Conservation (phyloP, 2,113 vertebrate genomes). For the Equus przewalskii region DNA sequence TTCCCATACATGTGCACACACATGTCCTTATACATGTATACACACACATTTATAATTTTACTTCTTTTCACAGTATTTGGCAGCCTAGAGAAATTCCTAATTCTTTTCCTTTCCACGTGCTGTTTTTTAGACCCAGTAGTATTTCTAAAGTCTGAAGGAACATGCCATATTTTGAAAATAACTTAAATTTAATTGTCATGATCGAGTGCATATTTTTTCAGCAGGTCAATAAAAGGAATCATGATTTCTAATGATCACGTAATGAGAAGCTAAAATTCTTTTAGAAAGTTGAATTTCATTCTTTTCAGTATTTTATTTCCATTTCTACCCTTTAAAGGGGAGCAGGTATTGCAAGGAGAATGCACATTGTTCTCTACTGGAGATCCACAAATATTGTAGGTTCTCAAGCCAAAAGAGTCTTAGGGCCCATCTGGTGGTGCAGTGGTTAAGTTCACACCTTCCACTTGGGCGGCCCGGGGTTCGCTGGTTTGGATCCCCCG, state of each 20-base stretch:
- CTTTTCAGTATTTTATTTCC: background rate
- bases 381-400: background rate
- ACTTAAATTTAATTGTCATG: background rate
- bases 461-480: no score
- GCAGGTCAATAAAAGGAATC: background rate
- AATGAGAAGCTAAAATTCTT: conserved; percentile 31
- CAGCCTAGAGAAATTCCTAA: background rate
- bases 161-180: background rate
- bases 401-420: background rate
- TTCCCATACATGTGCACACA: background rate
- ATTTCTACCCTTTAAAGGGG: background rate
- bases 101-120: background rate
- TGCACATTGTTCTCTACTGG: background rate
- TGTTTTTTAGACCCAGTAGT: background rate
- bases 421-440: no score
- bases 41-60: background rate
- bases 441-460: no score
- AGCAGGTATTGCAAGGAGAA: background rate
- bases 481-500: no score
- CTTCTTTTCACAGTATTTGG: background rate
- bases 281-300: background rate
- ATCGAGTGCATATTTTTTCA: conserved; percentile 9
- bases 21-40: background rate
- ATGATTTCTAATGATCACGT: background rate
- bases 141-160: conserved; percentile 35